Conservation (phyloP, 2,113 vertebrate genomes). For the Numida meleagris region DNA sequence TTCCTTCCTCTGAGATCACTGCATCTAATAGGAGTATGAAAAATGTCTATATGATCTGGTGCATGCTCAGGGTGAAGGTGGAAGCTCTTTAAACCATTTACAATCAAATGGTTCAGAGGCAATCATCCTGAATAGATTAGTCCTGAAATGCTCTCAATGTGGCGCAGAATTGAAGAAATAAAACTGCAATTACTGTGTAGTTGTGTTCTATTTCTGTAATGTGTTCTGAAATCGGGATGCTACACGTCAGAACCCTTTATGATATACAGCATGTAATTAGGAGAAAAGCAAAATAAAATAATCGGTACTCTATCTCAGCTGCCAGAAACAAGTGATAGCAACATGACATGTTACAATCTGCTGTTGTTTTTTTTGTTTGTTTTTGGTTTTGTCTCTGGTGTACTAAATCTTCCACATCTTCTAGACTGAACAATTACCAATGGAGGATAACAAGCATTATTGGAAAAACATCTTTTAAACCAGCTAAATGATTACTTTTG, state of each 20-base stretch:
- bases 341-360: not conserved
- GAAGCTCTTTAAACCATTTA: not conserved
- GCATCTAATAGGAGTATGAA: not conserved
- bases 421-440: not conserved
- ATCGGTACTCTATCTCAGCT: not conserved
- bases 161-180: not conserved
- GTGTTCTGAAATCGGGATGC: not conserved
- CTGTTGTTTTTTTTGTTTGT: not conserved
- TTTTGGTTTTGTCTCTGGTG: not conserved
- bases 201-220: not conserved
- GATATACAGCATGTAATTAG: not conserved
- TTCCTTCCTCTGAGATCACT: not conserved
- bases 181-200: not conserved
- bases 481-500: not conserved
- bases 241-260: not conserved
- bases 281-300: constrained; percentile 2
- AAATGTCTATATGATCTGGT: not conserved
- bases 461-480: not conserved
- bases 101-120: not conserved
- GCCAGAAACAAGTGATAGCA: not conserved
- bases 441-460: not conserved
- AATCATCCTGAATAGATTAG: not conserved
- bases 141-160: not conserved
- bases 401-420: not conserved
- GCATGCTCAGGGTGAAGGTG: not conserved